Percentiles rank a stretch among this genome's conserved stretches.
Conservation (phyloP, 1,140 invertebrate genomes). For the Sycophaga agraensis region DNA sequence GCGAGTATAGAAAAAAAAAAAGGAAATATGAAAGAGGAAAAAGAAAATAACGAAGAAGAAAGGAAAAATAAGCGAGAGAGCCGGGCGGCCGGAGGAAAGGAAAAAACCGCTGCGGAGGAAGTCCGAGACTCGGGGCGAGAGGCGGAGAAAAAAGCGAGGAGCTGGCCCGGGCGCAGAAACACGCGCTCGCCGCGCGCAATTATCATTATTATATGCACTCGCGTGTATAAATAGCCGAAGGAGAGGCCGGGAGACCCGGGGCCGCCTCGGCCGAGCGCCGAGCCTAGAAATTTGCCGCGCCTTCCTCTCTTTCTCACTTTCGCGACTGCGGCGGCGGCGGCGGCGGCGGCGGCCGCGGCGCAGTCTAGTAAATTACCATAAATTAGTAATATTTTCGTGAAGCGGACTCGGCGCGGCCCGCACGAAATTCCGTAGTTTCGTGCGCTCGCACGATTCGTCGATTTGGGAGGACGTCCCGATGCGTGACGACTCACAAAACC, state of each 20-base stretch:
- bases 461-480: constrained; percentile 39
- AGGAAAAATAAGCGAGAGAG: not conserved
- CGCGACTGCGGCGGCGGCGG: too few species aligned
- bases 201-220: constrained; percentile 28
- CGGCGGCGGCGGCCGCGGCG: too few species aligned
- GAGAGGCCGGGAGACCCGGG: constrained; percentile 3
- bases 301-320: not conserved
- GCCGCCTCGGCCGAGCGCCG: constrained; percentile 20
- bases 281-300: constrained; percentile 31
- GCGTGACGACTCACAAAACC: constrained; percentile 41
- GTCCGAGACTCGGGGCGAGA: too few species aligned
- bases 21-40: too few species aligned
- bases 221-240: constrained; percentile 25
- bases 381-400: constrained; percentile 49
- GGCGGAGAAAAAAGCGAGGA: too few species aligned
- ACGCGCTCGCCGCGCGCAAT: constrained; percentile 1
- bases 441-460: constrained; percentile 42
- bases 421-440: constrained; percentile 42
- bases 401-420: constrained; percentile 26
- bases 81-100: too few species aligned
- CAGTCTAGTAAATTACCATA: constrained; percentile 49
- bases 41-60: too few species aligned
- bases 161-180: not conserved
- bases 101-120: too few species aligned
- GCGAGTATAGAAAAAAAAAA: too few species aligned